Base-by-base conservation (phyloP, 1,140 invertebrate species). In the Danaus melanippus region DNA sequence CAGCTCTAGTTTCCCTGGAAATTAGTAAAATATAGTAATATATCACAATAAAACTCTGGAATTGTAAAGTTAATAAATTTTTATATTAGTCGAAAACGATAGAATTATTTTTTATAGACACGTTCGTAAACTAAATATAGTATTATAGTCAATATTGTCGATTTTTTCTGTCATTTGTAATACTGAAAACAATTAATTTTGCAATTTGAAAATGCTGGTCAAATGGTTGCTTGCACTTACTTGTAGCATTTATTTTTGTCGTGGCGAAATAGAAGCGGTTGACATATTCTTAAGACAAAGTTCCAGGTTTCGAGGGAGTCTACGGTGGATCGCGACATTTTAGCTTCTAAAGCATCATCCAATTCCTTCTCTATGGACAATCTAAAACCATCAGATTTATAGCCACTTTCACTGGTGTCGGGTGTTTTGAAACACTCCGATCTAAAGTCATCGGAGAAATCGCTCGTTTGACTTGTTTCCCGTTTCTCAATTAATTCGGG, bases 191-290 rank as follows among this genome's bases (percentile, higher is more conserved):
- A 8, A 32, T 7, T 32, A 32, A 7, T 32, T 32, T 32, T 32
- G 21, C 21, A 32, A 32, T 32, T 32, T 5, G 7, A 5, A 2
- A 32, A 32, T 5, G 4, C 4, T 32, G 21, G 5, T 46, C 10
- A 11, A 46, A 10, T 15, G 15, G 15, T 15, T 15, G 15, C 1
- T 12, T 6, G 46, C 17, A 68, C 76, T 78, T 53, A 86, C 81
- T 69, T 86, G 49, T 79, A 86, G 58, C 84, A 86, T 60, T 79
- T 82, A 44, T 78, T 77, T 50, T 71, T 84, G 21, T 86, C 84
- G 56, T 86, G 84, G 54, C 81, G 71, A 53, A 86, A 86, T 17
- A 86, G 49, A 41, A 86, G 61, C 0, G 84, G 84, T 55, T 86
- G 84, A 58, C 84, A 86, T 8, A 86, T 83, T 53, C 84, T 84